A percentile compares a stretch with the other conserved stretches of the same genome.
Evolutionary conservation across 2,113 vertebrate species (phyloP).

Genomic region (Shinisaurus crocodilurus): DNA sequence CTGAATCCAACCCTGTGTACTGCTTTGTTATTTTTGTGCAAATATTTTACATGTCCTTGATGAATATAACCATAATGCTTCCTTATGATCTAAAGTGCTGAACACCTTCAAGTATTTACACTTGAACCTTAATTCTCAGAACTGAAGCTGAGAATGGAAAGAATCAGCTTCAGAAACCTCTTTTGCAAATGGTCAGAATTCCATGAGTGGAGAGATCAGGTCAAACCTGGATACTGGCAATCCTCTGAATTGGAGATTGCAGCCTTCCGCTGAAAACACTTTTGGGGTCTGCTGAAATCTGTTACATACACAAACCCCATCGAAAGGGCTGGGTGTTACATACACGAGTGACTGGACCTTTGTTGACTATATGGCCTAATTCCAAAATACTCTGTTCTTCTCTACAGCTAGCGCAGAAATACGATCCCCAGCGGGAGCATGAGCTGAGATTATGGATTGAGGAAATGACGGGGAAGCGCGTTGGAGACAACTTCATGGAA

Average conservation of each 20-base stretch:
- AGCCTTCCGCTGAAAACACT: neutral
- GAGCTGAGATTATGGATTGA: slow-evolving; percentile 91
- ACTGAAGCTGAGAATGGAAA: neutral
- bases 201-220: neutral
- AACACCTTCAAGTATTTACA: neutral
- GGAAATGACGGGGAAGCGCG: slow-evolving; percentile 82
- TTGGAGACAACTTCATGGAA: slow-evolving; percentile 92
- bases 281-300: neutral
- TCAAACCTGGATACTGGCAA: neutral
- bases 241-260: neutral
- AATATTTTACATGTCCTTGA: neutral
- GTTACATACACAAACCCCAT: no score
- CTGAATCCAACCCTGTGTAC: neutral
- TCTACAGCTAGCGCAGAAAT: slow-evolving; percentile 90
- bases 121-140: neutral
- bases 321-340: neutral
- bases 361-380: neutral
- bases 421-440: slow-evolving; percentile 88
- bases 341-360: neutral
- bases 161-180: no score
- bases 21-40: neutral
- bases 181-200: neutral
- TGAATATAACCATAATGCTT: neutral
- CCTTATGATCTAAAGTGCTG: neutral
- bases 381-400: neutral